Conservation (phyloP, 2,113 vertebrate species). For the Anhinga rufa region DNA sequence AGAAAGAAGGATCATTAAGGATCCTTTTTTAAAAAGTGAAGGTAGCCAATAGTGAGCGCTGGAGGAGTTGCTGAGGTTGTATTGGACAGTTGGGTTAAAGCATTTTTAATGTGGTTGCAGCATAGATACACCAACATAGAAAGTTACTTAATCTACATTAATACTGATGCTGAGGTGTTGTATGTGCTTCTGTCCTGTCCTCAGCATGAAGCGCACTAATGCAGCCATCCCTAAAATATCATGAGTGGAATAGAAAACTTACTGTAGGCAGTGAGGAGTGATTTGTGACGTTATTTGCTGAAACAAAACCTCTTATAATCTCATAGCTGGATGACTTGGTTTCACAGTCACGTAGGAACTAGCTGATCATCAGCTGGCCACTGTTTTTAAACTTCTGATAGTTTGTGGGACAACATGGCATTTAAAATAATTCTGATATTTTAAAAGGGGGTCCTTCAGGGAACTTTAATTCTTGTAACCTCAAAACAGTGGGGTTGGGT, state of each 20-base stretch:
- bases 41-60: neutral
- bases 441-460: neutral
- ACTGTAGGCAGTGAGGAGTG: neutral
- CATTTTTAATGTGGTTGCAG: neutral
- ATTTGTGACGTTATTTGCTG: neutral
- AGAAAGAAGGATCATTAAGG: neutral
- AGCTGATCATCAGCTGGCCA: neutral
- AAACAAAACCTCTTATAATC: neutral
- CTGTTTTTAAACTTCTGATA: neutral
- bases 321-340: neutral
- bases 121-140: neutral
- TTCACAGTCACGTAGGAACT: neutral
- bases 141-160: neutral
- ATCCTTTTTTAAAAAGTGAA: neutral
- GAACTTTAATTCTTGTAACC: neutral
- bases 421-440: neutral
- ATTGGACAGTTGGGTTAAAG: neutral
- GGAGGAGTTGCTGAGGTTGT: neutral
- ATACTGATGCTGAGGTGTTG: neutral
- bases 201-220: neutral
- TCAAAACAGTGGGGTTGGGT: neutral
- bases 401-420: neutral
- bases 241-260: neutral
- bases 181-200: neutral
- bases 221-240: neutral